Evolutionary conservation across 1,140 invertebrate species (phyloP).

Genomic region (Gonioctena quinquepunctata): DNA sequence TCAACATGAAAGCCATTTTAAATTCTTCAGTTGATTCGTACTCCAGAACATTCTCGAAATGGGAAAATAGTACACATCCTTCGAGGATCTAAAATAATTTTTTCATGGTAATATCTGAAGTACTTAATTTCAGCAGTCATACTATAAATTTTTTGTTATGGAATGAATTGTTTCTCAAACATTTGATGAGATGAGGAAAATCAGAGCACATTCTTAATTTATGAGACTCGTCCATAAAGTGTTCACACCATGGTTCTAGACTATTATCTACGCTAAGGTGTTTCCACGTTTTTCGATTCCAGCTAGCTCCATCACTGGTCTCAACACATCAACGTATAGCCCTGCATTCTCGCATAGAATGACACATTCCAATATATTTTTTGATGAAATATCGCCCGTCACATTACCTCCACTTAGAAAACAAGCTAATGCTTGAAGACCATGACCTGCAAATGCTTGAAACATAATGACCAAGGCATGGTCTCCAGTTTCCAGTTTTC

Average conservation of each 20-base stretch:
- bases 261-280: not conserved
- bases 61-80: not conserved
- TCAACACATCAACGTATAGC: conserved; percentile 22
- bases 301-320: conserved; percentile 24
- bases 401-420: conserved; percentile 42
- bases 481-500: conserved; percentile 35
- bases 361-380: conserved; percentile 38
- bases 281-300: conserved; percentile 31
- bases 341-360: conserved; percentile 22
- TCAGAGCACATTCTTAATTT: conserved; percentile 15
- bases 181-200: conserved; percentile 9
- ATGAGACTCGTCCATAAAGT: not conserved
- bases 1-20: too few relatives aligned
- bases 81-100: too few relatives aligned
- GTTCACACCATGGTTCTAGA: not conserved
- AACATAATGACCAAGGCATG: conserved; percentile 48
- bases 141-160: not conserved
- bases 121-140: not conserved
- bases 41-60: conserved; percentile 2
- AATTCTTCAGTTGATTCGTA: conserved; percentile 5
- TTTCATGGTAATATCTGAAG: too few relatives aligned
- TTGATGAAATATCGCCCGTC: conserved; percentile 29
- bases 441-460: conserved; percentile 39
- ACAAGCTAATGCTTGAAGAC: conserved; percentile 37
- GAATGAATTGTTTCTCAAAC: not conserved